phyloP scores from a whole-genome alignment of 2,797 vertebrate genomes.

The Intellagama lesueurii region DNA sequence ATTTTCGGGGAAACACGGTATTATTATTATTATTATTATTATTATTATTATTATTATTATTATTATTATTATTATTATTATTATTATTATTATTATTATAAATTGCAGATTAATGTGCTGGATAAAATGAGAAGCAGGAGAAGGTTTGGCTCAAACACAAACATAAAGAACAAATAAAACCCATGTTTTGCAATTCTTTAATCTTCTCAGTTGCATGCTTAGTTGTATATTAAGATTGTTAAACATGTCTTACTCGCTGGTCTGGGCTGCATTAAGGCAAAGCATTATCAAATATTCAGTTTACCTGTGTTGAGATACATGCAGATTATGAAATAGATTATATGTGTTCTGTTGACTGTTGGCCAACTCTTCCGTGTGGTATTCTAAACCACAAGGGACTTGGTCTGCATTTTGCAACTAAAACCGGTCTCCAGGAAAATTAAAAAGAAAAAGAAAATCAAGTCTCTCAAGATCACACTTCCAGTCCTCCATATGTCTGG shows the following conservation, averaged over 20 bases:
- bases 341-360: slow-evolving; percentile 17
- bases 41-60: too few relatives aligned
- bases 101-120: not conserved
- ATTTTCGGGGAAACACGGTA: too few relatives aligned
- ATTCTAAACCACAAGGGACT: slow-evolving; percentile 62
- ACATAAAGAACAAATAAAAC: not conserved
- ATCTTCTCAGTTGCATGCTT: not conserved
- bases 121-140: not conserved
- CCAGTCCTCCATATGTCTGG: slow-evolving; percentile 75
- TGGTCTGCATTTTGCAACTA: slow-evolving; percentile 65
- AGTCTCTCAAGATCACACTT: slow-evolving; percentile 76
- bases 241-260: slow-evolving; percentile 37
- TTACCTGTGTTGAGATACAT: slow-evolving; percentile 47
- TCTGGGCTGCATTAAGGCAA: slow-evolving; percentile 30
- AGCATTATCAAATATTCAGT: slow-evolving; percentile 14
- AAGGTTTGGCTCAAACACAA: not conserved
- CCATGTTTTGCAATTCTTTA: not conserved
- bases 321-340: slow-evolving; percentile 60
- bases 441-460: slow-evolving; percentile 56
- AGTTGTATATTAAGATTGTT: not conserved
- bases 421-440: slow-evolving; percentile 69
- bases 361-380: slow-evolving; percentile 51
- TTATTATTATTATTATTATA: too few relatives aligned
- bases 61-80: too few relatives aligned
- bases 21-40: too few relatives aligned